Evolutionary conservation across 2,797 vertebrate species (phyloP).

Genomic region (Lepus townsendii): DNA sequence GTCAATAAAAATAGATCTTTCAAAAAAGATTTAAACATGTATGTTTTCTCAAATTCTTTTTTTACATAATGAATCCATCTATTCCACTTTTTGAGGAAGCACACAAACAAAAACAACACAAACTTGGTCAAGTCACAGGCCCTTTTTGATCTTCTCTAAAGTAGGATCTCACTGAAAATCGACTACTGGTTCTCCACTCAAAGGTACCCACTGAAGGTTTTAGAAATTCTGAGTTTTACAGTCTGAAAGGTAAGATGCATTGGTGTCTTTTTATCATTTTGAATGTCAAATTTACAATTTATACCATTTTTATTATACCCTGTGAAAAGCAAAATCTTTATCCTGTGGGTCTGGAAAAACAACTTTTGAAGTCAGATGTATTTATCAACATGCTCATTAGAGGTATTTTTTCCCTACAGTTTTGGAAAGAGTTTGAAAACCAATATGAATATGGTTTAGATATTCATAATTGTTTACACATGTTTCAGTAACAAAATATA

Average conservation of each 20-base stretch:
- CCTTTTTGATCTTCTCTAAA: neutral
- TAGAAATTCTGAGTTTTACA: conserved; percentile 46
- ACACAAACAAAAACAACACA: neutral
- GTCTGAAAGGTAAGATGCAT: neutral
- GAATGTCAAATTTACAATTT: conserved; percentile 65
- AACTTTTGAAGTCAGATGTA: conserved; percentile 77
- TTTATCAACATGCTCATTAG: conserved; percentile 82
- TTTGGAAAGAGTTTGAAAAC: conserved; percentile 77
- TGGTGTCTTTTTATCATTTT: conserved; percentile 43
- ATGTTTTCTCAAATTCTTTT: neutral
- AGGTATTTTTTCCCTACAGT: conserved; percentile 54
- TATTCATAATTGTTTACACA: conserved; percentile 82
- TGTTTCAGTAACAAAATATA: conserved; percentile 82
- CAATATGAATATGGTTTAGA: conserved; percentile 72
- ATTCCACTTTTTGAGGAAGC: neutral
- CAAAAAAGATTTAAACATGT: neutral
- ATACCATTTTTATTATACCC: conserved; percentile 48
- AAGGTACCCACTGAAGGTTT: neutral
- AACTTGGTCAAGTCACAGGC: neutral
- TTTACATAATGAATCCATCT: neutral
- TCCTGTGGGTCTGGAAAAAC: conserved; percentile 53
- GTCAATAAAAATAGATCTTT: too few relatives aligned
- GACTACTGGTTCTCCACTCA: neutral
- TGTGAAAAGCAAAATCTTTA: conserved; percentile 67
- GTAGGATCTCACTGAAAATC: neutral